Percentiles rank a stretch among this genome's conserved stretches.
Evolutionary conservation across 2,888 invertebrate genomes (phyloP).

Genomic region (Oscheius sp.): DNA sequence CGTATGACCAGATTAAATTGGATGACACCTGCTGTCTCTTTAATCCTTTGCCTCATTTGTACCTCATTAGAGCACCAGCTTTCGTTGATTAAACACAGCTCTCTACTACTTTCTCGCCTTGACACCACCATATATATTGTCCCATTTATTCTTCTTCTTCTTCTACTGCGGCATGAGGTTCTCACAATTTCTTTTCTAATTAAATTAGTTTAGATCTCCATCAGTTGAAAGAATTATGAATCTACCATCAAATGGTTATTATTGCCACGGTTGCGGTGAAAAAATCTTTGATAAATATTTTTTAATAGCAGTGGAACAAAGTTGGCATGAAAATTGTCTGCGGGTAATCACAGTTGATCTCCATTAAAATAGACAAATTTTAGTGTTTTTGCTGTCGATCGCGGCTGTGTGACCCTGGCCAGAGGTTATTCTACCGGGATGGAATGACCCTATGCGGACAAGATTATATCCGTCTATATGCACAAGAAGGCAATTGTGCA

Average conservation of each 20-base stretch:
- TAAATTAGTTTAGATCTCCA: constrained; percentile 16
- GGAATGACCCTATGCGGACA: constrained; percentile 23
- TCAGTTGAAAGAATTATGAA: constrained; percentile 12
- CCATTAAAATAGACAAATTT: neutral
- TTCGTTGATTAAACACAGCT: constrained; percentile 17
- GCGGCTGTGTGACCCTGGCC: constrained; percentile 2
- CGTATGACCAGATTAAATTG: constrained; percentile 21
- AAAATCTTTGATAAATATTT: constrained; percentile 20
- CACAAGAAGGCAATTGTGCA: constrained; percentile 13
- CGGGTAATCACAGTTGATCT: neutral
- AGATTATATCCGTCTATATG: constrained; percentile 23
- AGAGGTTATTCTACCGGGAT: constrained; percentile 17
- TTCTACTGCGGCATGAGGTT: neutral
- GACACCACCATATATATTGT: neutral
- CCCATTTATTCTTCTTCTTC: neutral
- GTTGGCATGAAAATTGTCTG: constrained; percentile 32
- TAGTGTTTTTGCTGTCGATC: constrained; percentile 22
- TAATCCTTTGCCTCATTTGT: constrained; percentile 18
- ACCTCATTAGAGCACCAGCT: constrained; percentile 22
- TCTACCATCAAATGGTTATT: neutral
- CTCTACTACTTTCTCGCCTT: neutral
- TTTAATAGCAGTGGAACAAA: constrained; percentile 12
- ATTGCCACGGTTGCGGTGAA: constrained; percentile 21
- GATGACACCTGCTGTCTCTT: constrained; percentile 24
- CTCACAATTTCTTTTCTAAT: neutral